Conservation (phyloP, 2,888 invertebrate genomes). For the Lepidocyrtinus sp. region DNA sequence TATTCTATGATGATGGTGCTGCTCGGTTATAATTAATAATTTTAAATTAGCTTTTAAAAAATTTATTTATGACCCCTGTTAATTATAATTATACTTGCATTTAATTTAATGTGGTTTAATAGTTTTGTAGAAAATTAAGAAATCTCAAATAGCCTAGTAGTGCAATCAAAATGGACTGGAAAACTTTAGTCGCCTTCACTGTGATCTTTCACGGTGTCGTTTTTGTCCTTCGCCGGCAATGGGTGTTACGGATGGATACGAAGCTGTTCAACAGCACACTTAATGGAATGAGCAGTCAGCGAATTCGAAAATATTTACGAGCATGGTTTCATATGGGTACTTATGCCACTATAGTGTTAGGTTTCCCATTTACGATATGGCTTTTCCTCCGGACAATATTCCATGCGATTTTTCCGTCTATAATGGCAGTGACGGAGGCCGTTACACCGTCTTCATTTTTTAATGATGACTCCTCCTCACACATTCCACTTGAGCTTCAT, state of each 20-base stretch:
- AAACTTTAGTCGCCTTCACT: constrained; percentile 69
- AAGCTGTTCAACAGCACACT: constrained; percentile 65
- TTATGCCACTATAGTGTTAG: constrained; percentile 67
- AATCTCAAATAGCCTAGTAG: not conserved
- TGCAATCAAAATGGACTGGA: constrained; percentile 68
- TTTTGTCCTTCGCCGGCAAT: constrained; percentile 65
- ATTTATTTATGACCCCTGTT: no score
- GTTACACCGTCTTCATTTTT: constrained; percentile 65
- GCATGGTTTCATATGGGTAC: constrained; percentile 69
- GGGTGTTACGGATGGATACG: constrained; percentile 65
- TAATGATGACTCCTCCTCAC: constrained; percentile 25
- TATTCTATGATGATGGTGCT: no score
- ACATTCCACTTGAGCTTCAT: constrained; percentile 65
- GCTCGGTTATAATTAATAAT: no score
- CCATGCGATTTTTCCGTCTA: constrained; percentile 64
- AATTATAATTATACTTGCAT: no score
- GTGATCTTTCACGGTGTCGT: constrained; percentile 68
- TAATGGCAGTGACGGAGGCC: constrained; percentile 66
- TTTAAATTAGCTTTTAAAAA: no score
- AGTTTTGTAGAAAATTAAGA: not conserved
- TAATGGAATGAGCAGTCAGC: constrained; percentile 65
- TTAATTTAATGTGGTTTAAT: no score
- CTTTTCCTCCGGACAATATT: constrained; percentile 68
- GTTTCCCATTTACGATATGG: constrained; percentile 69
- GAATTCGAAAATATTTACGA: constrained; percentile 65